Base-by-base conservation (phyloP, 2,888 invertebrate genomes). In the Thereva nobilitata region DNA sequence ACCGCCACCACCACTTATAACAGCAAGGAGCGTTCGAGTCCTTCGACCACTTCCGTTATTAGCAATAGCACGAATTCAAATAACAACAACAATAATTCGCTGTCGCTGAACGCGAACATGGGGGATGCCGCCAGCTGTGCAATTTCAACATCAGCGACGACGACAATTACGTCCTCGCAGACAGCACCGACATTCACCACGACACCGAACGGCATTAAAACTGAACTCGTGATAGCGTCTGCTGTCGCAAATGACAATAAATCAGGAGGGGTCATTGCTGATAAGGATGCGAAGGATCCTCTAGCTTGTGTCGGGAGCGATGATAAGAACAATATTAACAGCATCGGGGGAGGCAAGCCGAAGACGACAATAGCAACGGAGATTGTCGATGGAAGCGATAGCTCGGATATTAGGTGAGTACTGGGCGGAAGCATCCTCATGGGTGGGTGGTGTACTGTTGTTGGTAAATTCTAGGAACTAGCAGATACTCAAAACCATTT, bases 341-440 rank as follows among this genome's bases (percentile, higher is more conserved):
- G 56, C 41, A 49, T 61, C 53, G 67, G 55, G 10, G 54, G 69
- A 61, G 47, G 53, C 23, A 52, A 56, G 37, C 42, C 12, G 10
- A 61, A 49, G 41, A 50, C 61, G 40, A 40, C 50, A 34, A 50
- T 44, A 23, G n/a, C 54, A 37, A 34, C 44, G 5, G 65, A 65
- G 40, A 55, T 56, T 41, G 70, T 77, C 66, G 79, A 78, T 52
- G 75, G 74, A 41, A 78, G 74, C 72, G 72, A 75, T 71, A 77
- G 77, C 71, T 72, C 76, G 66, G 78, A 78, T 74, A 78, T 76
- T 75, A 79, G 79, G 79, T 80, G 66, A 75, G 75, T 54, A n/a
- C 49, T n/a, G 4, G 44, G 10, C 10, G 10, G 4, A 10, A n/a
- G 9, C 44, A 44, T 9, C 9, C 9, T n/a, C 4, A 44, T 44